Base-by-base conservation (phyloP, 2,113 vertebrate species). In the Fregata magnificens region DNA sequence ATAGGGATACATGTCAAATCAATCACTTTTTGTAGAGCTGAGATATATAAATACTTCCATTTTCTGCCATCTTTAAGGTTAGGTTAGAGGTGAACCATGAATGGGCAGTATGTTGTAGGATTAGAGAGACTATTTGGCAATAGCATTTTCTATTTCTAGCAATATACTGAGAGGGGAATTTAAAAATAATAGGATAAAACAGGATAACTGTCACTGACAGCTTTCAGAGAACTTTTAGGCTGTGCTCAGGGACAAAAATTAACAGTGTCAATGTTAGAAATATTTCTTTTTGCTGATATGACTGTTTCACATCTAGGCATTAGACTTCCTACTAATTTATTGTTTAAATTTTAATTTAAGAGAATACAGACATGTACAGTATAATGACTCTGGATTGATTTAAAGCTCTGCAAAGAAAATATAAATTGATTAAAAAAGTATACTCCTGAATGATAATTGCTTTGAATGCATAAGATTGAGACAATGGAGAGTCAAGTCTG, bases 181-280 rank as follows among this genome's bases (percentile, higher is more conserved):
- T 84, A 82, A 95, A 94, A 95, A 95, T 89, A 96, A 95, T 96
- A 95, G 91, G 93, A 88, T 95, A 80, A 97, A 95, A 69, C 56
- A 86, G 87, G 79, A 92, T 96, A 96, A 93, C 82, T 80, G 89
- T 94, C 94, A 88, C 49, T 72, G 70, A 38, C 45, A 77, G 70
- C 73, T 93, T 96, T 96, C 53, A 70, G 78, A 88, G 53, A 67
- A 80, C 38, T 90, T 92, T 80, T 45, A 89, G 83, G 58, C 49
- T 79, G 42, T 61, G 26, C 49, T 90, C n/a, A 80, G 71, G 70
- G 62, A 49, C 67, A 85, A 91, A 95, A 95, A 82, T 73, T 76
- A 95, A 89, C 38, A 86, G 19, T 45, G 45, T 77, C 29, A 58
- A 3, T 77, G 32, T 77, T 90, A 77, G 40, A 85, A 93, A 45